A percentile compares a stretch with the other conserved stretches of the same genome.
These are phyloP conservation scores for Chaetodon trifasciatus DNA, from an alignment of 2,797 vertebrate species.

Conservation along the genomic window DNA sequence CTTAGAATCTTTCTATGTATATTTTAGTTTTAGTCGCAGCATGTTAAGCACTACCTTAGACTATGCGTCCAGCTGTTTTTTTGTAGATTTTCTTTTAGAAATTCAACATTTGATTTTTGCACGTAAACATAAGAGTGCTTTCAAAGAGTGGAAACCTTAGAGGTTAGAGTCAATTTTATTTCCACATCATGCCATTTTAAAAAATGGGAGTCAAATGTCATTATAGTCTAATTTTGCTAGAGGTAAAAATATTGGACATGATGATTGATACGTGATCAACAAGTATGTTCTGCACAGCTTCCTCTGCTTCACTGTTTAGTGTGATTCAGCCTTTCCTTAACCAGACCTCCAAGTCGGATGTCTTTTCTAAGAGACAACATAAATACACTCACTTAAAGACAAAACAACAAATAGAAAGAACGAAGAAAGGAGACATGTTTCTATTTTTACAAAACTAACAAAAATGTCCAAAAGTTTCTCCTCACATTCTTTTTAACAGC, in stretches of 20 bases:
- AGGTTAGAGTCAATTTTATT: neutral
- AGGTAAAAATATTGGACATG: constrained; percentile 1
- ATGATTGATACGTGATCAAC: constrained; percentile 1
- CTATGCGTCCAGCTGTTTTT: neutral
- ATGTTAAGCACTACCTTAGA: neutral
- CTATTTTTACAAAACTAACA: constrained; percentile 58
- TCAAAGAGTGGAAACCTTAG: neutral
- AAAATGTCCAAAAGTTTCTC: constrained; percentile 40
- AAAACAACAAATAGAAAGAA: constrained; percentile 10
- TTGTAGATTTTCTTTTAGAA: neutral
- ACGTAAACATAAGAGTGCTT: neutral
- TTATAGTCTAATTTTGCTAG: neutral
- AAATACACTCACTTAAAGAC: constrained; percentile 17
- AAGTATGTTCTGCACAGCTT: neutral
- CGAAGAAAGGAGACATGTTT: constrained; percentile 15
- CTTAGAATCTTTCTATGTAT: neutral
- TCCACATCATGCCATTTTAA: neutral
- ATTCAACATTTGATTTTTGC: neutral
- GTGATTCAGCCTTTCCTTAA: constrained; percentile 2
- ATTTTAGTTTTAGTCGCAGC: neutral
- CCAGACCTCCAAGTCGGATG: neutral
- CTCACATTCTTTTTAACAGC: constrained; percentile 36
- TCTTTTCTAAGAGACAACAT: constrained; percentile 8
- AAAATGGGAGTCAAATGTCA: neutral
- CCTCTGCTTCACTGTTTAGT: constrained; percentile 15